Evolutionary conservation across 2,888 invertebrate species (phyloP).

Genomic region (Leptodirus hochenwartii): DNA sequence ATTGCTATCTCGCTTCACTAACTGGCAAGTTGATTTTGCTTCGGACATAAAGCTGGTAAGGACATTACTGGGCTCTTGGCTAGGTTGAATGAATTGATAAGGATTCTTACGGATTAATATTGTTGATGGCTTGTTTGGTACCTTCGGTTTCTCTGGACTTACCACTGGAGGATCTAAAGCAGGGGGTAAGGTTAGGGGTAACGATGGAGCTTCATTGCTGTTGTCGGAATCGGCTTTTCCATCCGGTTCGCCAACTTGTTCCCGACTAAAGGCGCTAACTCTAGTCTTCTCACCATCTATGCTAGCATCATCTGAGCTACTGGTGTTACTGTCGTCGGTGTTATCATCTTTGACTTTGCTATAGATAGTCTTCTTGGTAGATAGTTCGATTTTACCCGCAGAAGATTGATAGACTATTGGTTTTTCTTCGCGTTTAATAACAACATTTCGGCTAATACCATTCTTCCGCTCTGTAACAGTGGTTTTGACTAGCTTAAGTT

Average conservation of each 20-base stretch:
- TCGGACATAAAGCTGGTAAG: slow-evolving; percentile 18
- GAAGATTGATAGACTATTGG: slow-evolving; percentile 39
- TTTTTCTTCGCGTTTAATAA: slow-evolving; percentile 46
- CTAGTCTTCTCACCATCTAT: slow-evolving; percentile 12
- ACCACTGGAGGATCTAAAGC: slow-evolving; percentile 24
- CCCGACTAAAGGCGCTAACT: slow-evolving; percentile 33
- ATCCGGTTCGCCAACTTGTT: slow-evolving; percentile 69
- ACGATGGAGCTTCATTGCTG: slow-evolving; percentile 43
- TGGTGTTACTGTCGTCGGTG: slow-evolving; percentile 11
- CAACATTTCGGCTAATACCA: slow-evolving; percentile 35
- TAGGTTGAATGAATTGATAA: slow-evolving; percentile 10
- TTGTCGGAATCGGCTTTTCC: slow-evolving; percentile 73
- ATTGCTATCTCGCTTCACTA: slow-evolving; percentile 38
- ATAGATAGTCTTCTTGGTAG: slow-evolving; percentile 20
- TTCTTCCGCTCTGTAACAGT: slow-evolving; percentile 19
- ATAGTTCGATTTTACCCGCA: slow-evolving; percentile 23
- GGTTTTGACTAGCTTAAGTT: slow-evolving; percentile 13
- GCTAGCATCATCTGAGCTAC: slow-evolving; percentile 11
- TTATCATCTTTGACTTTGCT: slow-evolving; percentile 8
- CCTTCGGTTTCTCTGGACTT: slow-evolving; percentile 38
- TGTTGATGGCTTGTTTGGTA: slow-evolving; percentile 49
- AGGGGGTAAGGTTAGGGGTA: slow-evolving; percentile 52
- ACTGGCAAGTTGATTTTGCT: slow-evolving; percentile 17
- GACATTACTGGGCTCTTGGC: slow-evolving; percentile 13
- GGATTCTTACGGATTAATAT: slow-evolving; percentile 20